Conservation (phyloP, 2,113 vertebrate genomes). For the Oenanthe oenanthe region DNA sequence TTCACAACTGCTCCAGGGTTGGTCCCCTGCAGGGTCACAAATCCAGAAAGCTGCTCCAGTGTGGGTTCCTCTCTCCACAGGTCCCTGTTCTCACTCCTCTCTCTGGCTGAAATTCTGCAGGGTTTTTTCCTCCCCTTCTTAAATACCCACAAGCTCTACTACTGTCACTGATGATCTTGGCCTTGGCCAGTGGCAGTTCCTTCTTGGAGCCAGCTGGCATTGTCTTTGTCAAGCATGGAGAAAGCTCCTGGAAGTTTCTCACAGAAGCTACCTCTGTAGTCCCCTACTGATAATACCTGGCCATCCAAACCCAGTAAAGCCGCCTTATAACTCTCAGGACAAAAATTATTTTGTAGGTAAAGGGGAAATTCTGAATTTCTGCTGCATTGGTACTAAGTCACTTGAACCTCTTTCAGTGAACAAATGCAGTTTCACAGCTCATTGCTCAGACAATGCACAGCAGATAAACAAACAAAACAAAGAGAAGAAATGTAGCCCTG, state of each 20-base stretch:
- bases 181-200: background rate
- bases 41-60: background rate
- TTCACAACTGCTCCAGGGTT: background rate
- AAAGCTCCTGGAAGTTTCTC: background rate
- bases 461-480: background rate
- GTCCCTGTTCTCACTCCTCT: background rate
- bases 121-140: accelerated
- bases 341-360: background rate
- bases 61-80: background rate
- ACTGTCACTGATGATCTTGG: accelerated
- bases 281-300: background rate
- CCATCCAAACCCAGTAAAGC: background rate
- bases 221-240: background rate
- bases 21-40: background rate
- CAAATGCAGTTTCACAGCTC: constrained; percentile 20
- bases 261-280: background rate
- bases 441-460: background rate
- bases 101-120: background rate
- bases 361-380: constrained; percentile 1
- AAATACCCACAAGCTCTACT: background rate
- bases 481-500: background rate
- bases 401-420: background rate
- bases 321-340: background rate
- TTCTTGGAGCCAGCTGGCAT: background rate
- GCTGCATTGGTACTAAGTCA: background rate